Percentiles rank a stretch among this genome's conserved stretches.
Evolutionary conservation across 2,797 vertebrate species (phyloP).

Genomic region (Xyrichtys novacula): DNA sequence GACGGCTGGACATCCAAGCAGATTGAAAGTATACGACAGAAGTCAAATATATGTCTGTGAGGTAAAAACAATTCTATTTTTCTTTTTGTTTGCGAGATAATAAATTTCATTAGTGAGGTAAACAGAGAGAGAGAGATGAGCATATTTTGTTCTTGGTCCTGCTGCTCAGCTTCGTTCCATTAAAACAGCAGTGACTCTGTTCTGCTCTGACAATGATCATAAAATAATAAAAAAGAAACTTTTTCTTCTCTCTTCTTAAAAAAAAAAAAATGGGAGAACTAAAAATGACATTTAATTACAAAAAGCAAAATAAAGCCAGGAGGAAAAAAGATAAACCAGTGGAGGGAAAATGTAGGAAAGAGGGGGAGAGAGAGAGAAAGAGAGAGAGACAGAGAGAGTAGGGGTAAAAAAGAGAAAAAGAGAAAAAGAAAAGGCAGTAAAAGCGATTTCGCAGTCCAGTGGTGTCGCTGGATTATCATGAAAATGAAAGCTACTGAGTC

Average conservation of each 20-base stretch:
- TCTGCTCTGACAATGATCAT: constrained; percentile 74
- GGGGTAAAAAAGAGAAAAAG: constrained; percentile 29
- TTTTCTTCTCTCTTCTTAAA: constrained; percentile 37
- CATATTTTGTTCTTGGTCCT: constrained; percentile 7
- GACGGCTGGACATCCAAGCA: background rate
- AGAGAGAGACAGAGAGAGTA: constrained; percentile 32
- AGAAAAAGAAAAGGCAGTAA: constrained; percentile 66
- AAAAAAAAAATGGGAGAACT: constrained; percentile 62
- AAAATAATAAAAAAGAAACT: constrained; percentile 50
- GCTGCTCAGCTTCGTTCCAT: constrained; percentile 31
- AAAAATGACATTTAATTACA: constrained; percentile 89
- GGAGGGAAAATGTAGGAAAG: constrained; percentile 27
- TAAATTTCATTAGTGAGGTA: background rate
- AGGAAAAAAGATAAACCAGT: constrained; percentile 84
- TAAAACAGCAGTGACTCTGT: constrained; percentile 40
- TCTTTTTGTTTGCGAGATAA: background rate
- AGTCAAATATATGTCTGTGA: background rate
- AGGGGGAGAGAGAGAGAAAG: constrained; percentile 30
- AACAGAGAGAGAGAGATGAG: constrained; percentile 19
- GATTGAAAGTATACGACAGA: constrained; percentile 6
- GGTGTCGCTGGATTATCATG: constrained; percentile 87
- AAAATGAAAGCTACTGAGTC: constrained; percentile 87
- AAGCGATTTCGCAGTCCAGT: constrained; percentile 86
- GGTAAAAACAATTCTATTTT: background rate
- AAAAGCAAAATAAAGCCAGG: constrained; percentile 85